Conservation (phyloP, 2,888 invertebrate species). For the Pegoplata infirma region DNA sequence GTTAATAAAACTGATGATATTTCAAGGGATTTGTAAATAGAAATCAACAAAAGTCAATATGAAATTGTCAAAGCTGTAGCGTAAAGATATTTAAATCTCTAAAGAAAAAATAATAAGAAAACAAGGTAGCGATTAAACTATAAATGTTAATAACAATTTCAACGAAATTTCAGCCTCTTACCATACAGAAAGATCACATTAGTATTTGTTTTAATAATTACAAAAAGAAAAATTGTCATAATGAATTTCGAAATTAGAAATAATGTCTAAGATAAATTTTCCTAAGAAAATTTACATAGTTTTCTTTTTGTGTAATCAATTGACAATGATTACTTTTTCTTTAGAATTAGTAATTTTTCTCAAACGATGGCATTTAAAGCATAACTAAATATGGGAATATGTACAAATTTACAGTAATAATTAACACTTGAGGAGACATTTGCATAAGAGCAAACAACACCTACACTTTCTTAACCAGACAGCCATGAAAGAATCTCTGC, state of each 20-base stretch:
- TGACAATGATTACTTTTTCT: background rate
- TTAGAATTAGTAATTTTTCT: background rate
- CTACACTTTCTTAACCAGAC: conserved; percentile 28
- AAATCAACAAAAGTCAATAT: conserved; percentile 45
- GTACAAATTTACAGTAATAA: conserved; percentile 46
- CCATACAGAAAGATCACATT: conserved; percentile 19
- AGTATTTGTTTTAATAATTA: conserved; percentile 27
- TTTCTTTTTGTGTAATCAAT: background rate
- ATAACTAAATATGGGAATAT: conserved; percentile 55
- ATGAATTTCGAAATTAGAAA: background rate
- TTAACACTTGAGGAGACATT: conserved; percentile 41
- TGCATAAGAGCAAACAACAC: conserved; percentile 32
- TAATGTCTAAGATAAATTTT: no score
- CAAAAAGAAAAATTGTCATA: background rate
- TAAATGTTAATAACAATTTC: background rate
- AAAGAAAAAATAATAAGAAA: background rate
- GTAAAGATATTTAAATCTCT: background rate
- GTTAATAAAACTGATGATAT: background rate
- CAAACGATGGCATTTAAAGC: conserved; percentile 34
- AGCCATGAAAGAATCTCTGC: no score
- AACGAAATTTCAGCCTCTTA: background rate
- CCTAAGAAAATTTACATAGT: background rate
- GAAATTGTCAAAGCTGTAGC: no score
- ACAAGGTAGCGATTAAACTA: background rate
- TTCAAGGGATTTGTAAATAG: conserved; percentile 38